Percentiles rank a stretch among this genome's conserved stretches.
Evolutionary conservation across 2,113 vertebrate genomes (phyloP).

Genomic region (Eulemur macaco): DNA sequence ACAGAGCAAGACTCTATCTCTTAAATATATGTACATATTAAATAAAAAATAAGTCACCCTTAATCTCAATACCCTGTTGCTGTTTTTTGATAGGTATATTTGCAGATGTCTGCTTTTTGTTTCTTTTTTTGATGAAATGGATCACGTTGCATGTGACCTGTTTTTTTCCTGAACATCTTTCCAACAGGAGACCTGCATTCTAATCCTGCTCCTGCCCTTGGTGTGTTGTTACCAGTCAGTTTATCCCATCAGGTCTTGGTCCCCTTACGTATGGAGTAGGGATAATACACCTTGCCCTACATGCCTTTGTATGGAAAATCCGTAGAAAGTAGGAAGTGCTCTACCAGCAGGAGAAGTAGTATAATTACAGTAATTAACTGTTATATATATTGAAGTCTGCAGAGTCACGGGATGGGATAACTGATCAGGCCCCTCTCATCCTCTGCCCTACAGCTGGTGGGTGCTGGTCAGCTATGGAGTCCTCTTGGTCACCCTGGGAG

Average conservation of each 20-base stretch:
- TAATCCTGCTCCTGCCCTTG: neutral
- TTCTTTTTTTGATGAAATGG: neutral
- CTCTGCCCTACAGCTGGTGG: slow-evolving; percentile 90
- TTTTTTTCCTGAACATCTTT: neutral
- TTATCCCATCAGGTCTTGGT: neutral
- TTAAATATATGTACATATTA: too few relatives aligned
- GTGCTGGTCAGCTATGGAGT: slow-evolving; percentile 88
- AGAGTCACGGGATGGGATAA: neutral
- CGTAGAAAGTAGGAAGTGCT: neutral
- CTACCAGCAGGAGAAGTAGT: neutral
- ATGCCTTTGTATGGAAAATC: neutral
- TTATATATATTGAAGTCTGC: neutral
- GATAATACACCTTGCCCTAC: neutral
- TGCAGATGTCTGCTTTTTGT: neutral
- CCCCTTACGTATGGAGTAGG: neutral
- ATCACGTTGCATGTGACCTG: neutral
- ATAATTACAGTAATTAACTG: neutral
- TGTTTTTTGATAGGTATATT: neutral
- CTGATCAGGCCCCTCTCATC: slow-evolving; percentile 21
- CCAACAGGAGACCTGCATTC: neutral
- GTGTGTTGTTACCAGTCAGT: neutral
- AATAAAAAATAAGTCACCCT: neutral
- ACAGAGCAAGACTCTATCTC: neutral
- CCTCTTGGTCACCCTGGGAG: slow-evolving; percentile 89
- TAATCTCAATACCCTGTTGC: neutral